A percentile compares a stretch with the other conserved stretches of the same genome.
These are phyloP conservation scores for Diplazon laetatorius DNA, from an alignment of 2,888 invertebrate species.

Conservation along the genomic window DNA sequence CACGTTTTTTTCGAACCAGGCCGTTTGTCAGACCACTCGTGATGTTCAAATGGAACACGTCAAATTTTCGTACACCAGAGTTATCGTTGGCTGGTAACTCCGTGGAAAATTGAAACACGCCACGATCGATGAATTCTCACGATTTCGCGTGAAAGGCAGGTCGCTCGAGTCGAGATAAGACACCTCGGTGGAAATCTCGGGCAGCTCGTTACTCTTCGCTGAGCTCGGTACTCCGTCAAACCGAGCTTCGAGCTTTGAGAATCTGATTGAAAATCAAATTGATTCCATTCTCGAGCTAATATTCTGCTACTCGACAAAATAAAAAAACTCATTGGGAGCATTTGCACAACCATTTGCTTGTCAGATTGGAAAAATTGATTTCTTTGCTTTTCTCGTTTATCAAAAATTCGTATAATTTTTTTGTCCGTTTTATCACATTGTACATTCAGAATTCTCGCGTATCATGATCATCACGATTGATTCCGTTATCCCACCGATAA, in stretches of 20 bases:
- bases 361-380: not conserved
- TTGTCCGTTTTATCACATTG: not conserved
- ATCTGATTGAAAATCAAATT: conserved; percentile 5
- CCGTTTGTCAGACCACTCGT: too few relatives aligned
- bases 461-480: not conserved
- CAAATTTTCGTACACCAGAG: too few relatives aligned
- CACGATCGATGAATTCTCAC: not conserved
- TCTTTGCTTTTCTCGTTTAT: not conserved
- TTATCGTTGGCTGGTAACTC: not conserved
- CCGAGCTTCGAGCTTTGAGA: not conserved
- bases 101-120: not conserved
- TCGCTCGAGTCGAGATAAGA: not conserved
- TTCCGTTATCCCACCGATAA: not conserved
- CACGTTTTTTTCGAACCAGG: too few relatives aligned
- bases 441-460: not conserved
- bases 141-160: not conserved
- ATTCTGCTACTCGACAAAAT: not conserved
- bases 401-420: not conserved
- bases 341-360: not conserved
- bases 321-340: not conserved
- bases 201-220: not conserved
- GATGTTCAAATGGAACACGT: too few relatives aligned
- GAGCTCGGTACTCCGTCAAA: not conserved
- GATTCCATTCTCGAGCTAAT: not conserved
- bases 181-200: not conserved